phyloP scores from a whole-genome alignment of 2,888 invertebrate species.

The Scaptomyza polygonia region DNA sequence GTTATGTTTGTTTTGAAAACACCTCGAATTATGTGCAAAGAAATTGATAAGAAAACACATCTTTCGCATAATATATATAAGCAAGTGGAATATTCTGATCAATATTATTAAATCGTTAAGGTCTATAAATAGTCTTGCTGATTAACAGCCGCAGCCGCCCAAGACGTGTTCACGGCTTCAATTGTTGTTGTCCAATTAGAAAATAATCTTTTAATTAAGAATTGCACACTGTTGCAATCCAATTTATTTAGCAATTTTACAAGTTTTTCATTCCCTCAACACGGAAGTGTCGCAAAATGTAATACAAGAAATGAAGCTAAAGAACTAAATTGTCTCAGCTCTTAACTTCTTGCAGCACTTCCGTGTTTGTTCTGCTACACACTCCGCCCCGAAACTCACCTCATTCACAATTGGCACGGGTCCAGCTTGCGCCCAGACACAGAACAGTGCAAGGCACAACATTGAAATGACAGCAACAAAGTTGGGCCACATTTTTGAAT shows the following conservation, averaged over 20 bases:
- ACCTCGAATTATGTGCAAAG: slow-evolving; percentile 14
- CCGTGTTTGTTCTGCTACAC: neutral
- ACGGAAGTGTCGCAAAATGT: slow-evolving; percentile 36
- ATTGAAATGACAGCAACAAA: slow-evolving; percentile 62
- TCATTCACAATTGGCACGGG: slow-evolving; percentile 83
- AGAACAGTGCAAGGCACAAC: slow-evolving; percentile 64
- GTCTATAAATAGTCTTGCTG: slow-evolving; percentile 56
- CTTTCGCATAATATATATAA: neutral
- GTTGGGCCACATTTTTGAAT: slow-evolving; percentile 72
- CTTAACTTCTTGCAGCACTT: slow-evolving; percentile 18
- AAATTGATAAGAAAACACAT: slow-evolving; percentile 49
- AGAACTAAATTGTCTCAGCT: slow-evolving; percentile 8
- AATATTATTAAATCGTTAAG: slow-evolving; percentile 42
- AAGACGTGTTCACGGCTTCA: slow-evolving; percentile 51
- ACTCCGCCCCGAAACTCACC: slow-evolving; percentile 67
- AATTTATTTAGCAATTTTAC: slow-evolving; percentile 3
- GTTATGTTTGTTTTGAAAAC: slow-evolving; percentile 42
- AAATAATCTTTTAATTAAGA: slow-evolving; percentile 61
- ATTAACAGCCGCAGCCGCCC: slow-evolving; percentile 62
- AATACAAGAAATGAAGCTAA: neutral
- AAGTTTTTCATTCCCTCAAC: slow-evolving; percentile 13
- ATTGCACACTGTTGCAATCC: slow-evolving; percentile 36
- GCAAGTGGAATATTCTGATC: slow-evolving; percentile 58
- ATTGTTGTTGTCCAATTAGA: slow-evolving; percentile 48
- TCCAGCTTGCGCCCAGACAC: slow-evolving; percentile 73